These are phyloP conservation scores for Agriopis leucophaearia DNA, from an alignment of 2,888 invertebrate genomes.

Conservation along the genomic window DNA sequence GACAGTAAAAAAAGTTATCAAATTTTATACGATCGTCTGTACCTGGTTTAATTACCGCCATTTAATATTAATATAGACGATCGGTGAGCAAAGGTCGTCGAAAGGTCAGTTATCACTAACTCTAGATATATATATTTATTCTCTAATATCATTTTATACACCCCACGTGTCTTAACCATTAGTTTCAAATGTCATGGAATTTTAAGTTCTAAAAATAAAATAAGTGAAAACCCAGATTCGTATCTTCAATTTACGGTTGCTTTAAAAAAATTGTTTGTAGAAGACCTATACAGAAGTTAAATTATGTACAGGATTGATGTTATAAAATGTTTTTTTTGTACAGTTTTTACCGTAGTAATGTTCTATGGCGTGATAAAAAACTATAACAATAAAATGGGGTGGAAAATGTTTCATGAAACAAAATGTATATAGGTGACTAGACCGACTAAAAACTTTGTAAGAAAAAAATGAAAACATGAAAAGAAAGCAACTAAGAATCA, in stretches of 20 bases:
- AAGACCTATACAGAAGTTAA: too few species aligned
- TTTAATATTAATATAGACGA: not conserved
- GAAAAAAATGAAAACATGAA: too few species aligned
- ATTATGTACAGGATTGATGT: not conserved
- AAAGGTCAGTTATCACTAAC: conserved; percentile 10
- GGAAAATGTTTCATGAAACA: too few species aligned
- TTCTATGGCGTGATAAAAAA: not conserved
- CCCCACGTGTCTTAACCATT: not conserved
- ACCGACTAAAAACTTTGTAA: too few species aligned
- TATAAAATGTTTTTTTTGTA: conserved; percentile 1
- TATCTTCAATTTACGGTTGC: not conserved
- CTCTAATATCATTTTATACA: not conserved
- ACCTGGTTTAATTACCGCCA: conserved; percentile 1
- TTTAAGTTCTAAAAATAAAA: not conserved
- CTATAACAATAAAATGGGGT: not conserved
- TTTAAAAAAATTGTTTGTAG: too few species aligned
- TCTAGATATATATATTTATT: conserved; percentile 1
- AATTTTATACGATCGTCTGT: not conserved
- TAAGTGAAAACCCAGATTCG: not conserved
- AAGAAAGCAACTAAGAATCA: too few species aligned
- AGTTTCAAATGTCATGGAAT: not conserved
- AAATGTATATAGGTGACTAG: too few species aligned
- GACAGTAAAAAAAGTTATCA: not conserved
- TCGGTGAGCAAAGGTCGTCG: conserved; percentile 4
- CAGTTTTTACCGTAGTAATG: not conserved